Conservation (phyloP, 1,140 invertebrate species). For the Magallana angulata region DNA sequence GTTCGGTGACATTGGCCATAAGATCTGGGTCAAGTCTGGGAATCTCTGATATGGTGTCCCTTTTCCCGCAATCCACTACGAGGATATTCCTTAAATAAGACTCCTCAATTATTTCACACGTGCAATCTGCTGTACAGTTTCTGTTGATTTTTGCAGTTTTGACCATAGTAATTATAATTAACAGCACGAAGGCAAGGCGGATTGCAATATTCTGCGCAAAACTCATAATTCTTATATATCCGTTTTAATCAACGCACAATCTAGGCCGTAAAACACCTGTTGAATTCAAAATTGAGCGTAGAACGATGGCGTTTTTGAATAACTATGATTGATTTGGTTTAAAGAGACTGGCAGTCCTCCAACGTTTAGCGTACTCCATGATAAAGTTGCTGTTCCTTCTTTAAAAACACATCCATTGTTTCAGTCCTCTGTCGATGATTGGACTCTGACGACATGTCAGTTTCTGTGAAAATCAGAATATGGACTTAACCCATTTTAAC, state of each 20-base stretch:
- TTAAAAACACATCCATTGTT: neutral
- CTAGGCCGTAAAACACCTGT: neutral
- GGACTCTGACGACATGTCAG: neutral
- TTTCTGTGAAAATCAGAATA: constrained; percentile 23
- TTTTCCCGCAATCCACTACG: neutral
- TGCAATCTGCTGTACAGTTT: neutral
- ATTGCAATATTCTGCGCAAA: neutral
- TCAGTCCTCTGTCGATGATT: neutral
- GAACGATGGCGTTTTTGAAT: neutral
- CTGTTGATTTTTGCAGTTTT: neutral
- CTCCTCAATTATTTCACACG: neutral
- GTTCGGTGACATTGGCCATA: neutral
- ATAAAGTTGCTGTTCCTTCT: neutral
- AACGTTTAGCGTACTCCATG: neutral
- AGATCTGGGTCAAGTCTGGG: neutral
- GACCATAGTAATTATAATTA: neutral
- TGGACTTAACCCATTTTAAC: constrained; percentile 35
- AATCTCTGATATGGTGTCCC: neutral
- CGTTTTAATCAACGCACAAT: neutral
- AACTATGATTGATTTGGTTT: neutral
- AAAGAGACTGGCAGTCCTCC: neutral
- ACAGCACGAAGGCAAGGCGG: neutral
- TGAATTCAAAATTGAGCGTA: neutral
- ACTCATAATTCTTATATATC: neutral
- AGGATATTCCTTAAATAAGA: neutral